Evolutionary conservation across 2,888 invertebrate genomes (phyloP).

Genomic region (Dryococelus australis): DNA sequence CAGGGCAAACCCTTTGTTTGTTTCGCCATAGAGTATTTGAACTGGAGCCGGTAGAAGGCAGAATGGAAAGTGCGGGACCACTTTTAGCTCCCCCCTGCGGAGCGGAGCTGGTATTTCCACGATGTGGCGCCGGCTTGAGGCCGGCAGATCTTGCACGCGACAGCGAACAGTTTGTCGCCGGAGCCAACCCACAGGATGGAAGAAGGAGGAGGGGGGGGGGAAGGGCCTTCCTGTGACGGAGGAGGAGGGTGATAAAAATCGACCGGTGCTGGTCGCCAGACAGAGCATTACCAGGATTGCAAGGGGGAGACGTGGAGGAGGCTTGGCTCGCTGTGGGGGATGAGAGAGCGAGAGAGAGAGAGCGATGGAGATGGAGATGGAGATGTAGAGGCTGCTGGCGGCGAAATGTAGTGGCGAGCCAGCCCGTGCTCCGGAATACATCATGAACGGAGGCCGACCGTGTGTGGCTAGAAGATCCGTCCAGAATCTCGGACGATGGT

Average conservation of each 20-base stretch:
- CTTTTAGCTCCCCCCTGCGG: too few species aligned
- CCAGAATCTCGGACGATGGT: too few species aligned
- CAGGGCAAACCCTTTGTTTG: too few species aligned
- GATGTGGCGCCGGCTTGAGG: too few species aligned
- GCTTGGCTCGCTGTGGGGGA: neutral
- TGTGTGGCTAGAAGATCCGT: neutral
- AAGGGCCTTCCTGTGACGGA: too few species aligned
- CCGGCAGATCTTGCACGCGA: too few species aligned
- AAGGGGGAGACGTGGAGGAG: neutral
- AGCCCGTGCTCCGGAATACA: neutral
- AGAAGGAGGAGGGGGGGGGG: neutral
- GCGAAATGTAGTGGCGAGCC: neutral
- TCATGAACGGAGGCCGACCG: neutral
- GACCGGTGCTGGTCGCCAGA: neutral
- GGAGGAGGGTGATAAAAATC: neutral
- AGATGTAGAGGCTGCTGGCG: neutral
- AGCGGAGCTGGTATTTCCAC: too few species aligned
- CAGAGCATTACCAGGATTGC: constrained; percentile 16
- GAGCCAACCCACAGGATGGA: too few species aligned
- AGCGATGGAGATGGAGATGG: neutral
- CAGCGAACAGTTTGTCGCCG: too few species aligned
- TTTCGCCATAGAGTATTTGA: too few species aligned
- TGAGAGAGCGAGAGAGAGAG: neutral
- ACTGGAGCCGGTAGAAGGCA: too few species aligned
- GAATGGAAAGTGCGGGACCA: too few species aligned